Evolutionary conservation across 1,140 invertebrate species (phyloP), one percentile per base, ranked within the genome.

Genomic region (Leptinotarsa undecemlineata): DNA sequence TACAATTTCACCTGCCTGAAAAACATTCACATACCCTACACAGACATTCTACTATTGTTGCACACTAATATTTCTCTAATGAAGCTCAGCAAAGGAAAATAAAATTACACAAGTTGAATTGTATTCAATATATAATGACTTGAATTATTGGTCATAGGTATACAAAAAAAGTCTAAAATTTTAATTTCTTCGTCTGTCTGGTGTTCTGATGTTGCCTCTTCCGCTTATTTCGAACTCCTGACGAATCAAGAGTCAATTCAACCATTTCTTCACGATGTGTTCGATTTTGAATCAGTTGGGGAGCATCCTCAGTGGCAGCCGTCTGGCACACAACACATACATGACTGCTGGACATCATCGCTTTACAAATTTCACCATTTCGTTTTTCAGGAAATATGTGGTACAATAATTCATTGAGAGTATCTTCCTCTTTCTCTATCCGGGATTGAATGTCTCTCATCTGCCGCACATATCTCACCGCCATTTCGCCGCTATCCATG

Each of bases 291-390:
- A 62, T 71, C 33, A 47, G n/a, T 23, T 72, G 66, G 13, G 62
- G 26, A 14, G 76, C 48, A 33, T 74, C 79, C 4, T 87, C 86
- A n/a, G 87, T 87, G 15, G 88, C 87, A 19, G 88, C 88, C 11
- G 86, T 85, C 15, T 90, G 90, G 13, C 88, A 88, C 85, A 98
- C 91, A 83, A 99, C 97, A 85, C 99, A 99, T 0, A 98, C 94
- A 86, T 99, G 98, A 1, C 96, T 97, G 17, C 97, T 99, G 5
- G 93, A 98, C 97, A 99, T 99, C 97, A 99, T 99, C 80, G 97
- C 94, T 8, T 90, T 91, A 14, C 95, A 95, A 72, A 99, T 90
- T 72, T 92, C 89, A 68, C 97, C 96, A 11, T 94, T 92, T 70
- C 96, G 92, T 83, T 97, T 95, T 87, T 99, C 98, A 33, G 97